phyloP scores from a whole-genome alignment of 1,140 invertebrate genomes.

The Charaxes varanes region DNA sequence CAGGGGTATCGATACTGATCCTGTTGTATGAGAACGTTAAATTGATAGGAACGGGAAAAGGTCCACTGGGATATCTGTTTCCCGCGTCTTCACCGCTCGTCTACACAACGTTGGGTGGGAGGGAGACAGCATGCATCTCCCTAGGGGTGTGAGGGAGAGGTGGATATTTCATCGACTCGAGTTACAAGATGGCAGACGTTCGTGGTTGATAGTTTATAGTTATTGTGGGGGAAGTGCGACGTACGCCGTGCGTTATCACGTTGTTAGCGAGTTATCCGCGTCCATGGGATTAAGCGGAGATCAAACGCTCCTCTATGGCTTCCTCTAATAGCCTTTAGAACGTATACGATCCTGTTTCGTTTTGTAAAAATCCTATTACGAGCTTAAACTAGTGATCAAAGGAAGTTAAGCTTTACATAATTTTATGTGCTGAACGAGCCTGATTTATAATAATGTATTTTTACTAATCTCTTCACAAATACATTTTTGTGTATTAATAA shows the following conservation, averaged over 20 bases:
- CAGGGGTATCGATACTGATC: conserved; percentile 2
- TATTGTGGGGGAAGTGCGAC: conserved; percentile 66
- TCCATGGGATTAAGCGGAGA: conserved; percentile 62
- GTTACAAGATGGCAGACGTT: conserved; percentile 70
- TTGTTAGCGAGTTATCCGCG: conserved; percentile 68
- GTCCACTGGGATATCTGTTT: conserved; percentile 25
- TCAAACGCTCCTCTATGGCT: conserved; percentile 34
- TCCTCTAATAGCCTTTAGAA: conserved; percentile 33
- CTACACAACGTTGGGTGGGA: conserved; percentile 33
- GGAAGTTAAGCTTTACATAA: too few relatives aligned
- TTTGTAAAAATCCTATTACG: conserved; percentile 11
- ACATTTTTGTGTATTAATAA: too few relatives aligned
- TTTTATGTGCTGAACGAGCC: not conserved
- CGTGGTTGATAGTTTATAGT: conserved; percentile 73
- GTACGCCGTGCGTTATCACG: conserved; percentile 63
- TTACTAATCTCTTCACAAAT: too few relatives aligned
- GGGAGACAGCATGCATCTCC: conserved; percentile 34
- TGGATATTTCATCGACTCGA: conserved; percentile 60
- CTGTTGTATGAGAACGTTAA: conserved; percentile 12
- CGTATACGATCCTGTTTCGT: conserved; percentile 23
- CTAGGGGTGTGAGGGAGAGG: conserved; percentile 47
- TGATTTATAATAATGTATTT: too few relatives aligned
- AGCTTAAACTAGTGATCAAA: too few relatives aligned
- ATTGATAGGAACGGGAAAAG: conserved; percentile 26
- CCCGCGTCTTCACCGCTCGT: conserved; percentile 35